These are phyloP conservation scores for Drosophila elegans DNA, from an alignment of 1,140 invertebrate species.

Conservation along the genomic window DNA sequence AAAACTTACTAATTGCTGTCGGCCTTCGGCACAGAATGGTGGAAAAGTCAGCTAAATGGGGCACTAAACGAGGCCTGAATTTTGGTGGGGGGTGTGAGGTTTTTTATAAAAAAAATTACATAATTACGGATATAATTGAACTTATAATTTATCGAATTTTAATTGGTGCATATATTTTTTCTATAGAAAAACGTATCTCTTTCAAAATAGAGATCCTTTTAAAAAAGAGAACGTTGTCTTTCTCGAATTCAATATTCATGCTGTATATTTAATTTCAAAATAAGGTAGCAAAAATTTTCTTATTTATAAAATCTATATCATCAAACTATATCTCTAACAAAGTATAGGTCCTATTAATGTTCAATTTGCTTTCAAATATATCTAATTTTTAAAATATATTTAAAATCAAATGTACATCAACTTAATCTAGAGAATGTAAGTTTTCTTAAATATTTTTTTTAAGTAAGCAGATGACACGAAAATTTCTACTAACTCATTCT, in stretches of 20 bases:
- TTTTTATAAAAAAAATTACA: neutral
- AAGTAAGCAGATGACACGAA: neutral
- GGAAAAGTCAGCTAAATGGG: constrained; percentile 43
- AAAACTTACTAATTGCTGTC: constrained; percentile 55
- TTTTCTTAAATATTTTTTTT: neutral
- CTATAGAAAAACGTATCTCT: no score
- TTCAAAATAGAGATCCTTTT: no score
- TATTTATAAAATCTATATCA: no score
- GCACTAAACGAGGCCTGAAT: constrained; percentile 20
- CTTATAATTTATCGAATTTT: neutral
- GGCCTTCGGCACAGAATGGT: constrained; percentile 48
- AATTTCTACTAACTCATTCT: neutral
- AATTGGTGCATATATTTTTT: neutral
- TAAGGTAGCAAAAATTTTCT: no score
- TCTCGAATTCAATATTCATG: no score
- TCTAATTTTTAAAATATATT: no score
- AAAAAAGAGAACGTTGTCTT: no score
- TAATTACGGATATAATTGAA: neutral
- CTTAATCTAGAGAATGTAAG: neutral
- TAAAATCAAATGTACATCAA: no score
- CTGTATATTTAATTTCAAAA: no score
- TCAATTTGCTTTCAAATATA: no score
- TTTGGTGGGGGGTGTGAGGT: neutral
- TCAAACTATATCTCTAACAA: no score
- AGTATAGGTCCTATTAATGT: no score